Evolutionary conservation across 2,797 vertebrate genomes (phyloP), one percentile per base, ranked within the genome.

Genomic region (Apogon hyalosoma): DNA sequence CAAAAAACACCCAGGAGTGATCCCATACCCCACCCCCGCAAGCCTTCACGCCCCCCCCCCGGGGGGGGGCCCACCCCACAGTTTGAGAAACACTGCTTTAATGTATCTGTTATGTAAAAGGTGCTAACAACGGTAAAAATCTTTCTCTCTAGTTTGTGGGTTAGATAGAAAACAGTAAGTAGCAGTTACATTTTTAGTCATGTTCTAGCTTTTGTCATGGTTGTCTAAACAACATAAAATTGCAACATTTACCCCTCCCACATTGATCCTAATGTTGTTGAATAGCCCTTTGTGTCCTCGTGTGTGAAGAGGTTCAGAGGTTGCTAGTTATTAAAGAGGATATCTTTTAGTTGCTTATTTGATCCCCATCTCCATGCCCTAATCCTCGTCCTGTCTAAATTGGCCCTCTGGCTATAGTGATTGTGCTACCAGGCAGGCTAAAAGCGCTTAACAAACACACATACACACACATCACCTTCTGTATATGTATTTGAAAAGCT

Each of bases 351-450:
- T 69, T 83, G 79, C 80, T 85, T 77, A 82, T 90, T 87, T 88
- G 85, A 90, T 92, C 86, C 85, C 70, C 77, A 82, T 86, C 84
- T 80, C 74, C 69, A 75, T 82, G 63, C 79, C 75, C 75, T 92
- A 92, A 93, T 93, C 90, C 86, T 64, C 69, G 21, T 80, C 75
- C 77, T 78, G 72, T 85, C 69, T 89, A 90, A 92, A 92, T 92
- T 91, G 88, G 87, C 86, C 88, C 88, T 89, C 78, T 87, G 89
- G 84, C 88, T 86, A 82, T 73, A 68, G 74, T 88, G 83, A 87
- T 90, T 87, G 87, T 88, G 76, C 55, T 64, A 70, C 74, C 75
- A 74, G 73, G 51, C 69, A 42, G 71, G 75, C 79, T 86, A 85
- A 90, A 76, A 89, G 79, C 79, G 70, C 79, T 73, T 70, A 75